Conservation (phyloP, 2,888 invertebrate genomes). For the Archips xylosteana region DNA sequence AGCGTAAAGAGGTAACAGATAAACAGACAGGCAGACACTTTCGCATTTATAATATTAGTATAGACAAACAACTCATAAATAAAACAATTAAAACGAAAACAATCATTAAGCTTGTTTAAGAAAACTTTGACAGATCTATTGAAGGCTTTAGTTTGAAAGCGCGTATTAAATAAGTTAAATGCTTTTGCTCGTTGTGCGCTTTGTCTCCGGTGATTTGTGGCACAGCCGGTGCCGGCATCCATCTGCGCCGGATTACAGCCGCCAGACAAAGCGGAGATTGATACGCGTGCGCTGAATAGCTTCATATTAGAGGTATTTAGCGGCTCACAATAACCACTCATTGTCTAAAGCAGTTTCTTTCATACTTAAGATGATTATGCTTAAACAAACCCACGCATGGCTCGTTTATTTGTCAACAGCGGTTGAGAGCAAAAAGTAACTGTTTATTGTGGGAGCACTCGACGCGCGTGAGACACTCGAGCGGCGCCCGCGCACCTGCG, state of each 20-base stretch:
- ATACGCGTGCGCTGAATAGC: constrained; percentile 24
- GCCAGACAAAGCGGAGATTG: constrained; percentile 14
- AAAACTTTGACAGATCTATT: background rate
- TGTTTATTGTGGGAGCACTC: constrained; percentile 24
- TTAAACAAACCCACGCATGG: constrained; percentile 25
- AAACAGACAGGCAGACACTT: too few relatives aligned
- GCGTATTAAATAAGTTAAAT: background rate
- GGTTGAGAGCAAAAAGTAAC: constrained; percentile 23
- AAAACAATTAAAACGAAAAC: background rate
- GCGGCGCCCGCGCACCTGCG: constrained; percentile 12
- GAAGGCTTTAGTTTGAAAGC: background rate
- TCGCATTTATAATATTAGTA: too few relatives aligned
- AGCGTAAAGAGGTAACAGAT: too few relatives aligned
- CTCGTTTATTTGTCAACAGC: constrained; percentile 28
- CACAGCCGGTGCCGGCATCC: background rate
- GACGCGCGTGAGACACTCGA: background rate
- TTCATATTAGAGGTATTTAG: constrained; percentile 30
- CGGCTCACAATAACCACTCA: constrained; percentile 25
- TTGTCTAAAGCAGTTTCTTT: constrained; percentile 20
- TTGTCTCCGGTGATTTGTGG: constrained; percentile 18
- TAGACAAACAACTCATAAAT: background rate
- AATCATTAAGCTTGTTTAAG: background rate
- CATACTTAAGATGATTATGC: constrained; percentile 27
- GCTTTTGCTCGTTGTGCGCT: constrained; percentile 2
- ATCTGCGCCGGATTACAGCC: constrained; percentile 5